Percentiles rank a stretch among this genome's conserved stretches.
phyloP scores from a whole-genome alignment of 2,113 vertebrate genomes.

The Pterocles burchelli region DNA sequence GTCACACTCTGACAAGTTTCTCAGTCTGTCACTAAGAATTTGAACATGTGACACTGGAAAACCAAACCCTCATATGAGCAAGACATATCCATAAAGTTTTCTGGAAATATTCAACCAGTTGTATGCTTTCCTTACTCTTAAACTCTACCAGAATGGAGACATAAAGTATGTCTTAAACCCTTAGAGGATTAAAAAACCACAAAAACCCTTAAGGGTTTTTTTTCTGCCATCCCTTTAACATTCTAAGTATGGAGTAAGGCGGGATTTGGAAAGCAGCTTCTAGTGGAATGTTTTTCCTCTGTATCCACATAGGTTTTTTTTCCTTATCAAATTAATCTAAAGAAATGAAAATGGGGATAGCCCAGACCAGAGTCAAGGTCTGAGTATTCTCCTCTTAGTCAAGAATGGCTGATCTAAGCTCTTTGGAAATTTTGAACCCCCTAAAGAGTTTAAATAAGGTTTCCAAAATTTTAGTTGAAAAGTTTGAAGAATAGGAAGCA shows the following conservation, averaged over 20 bases:
- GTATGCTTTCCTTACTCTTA: neutral
- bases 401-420: neutral
- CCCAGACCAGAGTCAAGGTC: neutral
- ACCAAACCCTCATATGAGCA: neutral
- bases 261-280: neutral
- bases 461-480: neutral
- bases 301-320: neutral
- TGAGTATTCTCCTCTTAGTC: neutral
- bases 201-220: neutral
- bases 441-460: neutral
- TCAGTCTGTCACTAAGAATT: neutral
- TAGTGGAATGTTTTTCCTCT: neutral
- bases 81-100: neutral
- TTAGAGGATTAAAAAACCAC: neutral
- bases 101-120: neutral
- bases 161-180: neutral
- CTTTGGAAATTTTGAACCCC: neutral
- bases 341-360: neutral
- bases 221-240: neutral
- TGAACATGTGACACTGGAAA: neutral
- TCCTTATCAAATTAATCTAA: neutral
- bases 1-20: neutral
- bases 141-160: neutral
- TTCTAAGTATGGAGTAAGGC: neutral
- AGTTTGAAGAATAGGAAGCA: neutral